These are phyloP conservation scores for Notarius lentiginosus DNA, from an alignment of 2,113 vertebrate species.

Conservation along the genomic window DNA sequence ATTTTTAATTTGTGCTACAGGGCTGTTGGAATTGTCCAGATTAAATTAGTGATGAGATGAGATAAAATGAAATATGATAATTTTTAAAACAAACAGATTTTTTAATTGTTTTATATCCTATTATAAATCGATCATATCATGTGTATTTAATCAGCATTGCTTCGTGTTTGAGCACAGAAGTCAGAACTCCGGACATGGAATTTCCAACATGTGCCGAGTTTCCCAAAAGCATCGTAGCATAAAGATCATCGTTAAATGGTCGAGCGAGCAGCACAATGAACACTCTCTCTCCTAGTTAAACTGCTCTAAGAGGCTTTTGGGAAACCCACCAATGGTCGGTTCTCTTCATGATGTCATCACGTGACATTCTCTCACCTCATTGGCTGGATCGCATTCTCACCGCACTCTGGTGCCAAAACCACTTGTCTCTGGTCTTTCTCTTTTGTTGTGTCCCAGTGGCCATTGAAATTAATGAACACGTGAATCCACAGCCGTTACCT, in stretches of 20 bases:
- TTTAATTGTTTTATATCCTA: too few relatives aligned
- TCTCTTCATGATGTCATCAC: not conserved
- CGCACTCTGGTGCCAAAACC: not conserved
- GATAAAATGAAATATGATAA: not conserved
- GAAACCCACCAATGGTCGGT: too few relatives aligned
- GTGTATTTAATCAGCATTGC: not conserved
- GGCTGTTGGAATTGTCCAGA: too few relatives aligned
- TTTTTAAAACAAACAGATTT: too few relatives aligned
- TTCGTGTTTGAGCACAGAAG: not conserved
- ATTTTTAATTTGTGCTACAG: too few relatives aligned
- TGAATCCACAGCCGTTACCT: conserved; percentile 15
- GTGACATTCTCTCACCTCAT: not conserved
- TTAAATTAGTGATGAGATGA: too few relatives aligned
- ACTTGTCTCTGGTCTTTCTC: not conserved
- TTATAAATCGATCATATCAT: not conserved
- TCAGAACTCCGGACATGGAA: not conserved
- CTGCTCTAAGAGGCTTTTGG: too few relatives aligned
- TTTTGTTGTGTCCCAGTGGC: conserved; percentile 3
- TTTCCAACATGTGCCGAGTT: too few relatives aligned
- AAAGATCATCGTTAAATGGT: too few relatives aligned
- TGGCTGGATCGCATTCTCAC: not conserved
- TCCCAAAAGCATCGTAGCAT: too few relatives aligned
- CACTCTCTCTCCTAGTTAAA: too few relatives aligned
- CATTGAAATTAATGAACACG: conserved; percentile 1
- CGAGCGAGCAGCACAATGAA: too few relatives aligned